Percentiles rank a stretch among this genome's conserved stretches.
Conservation (phyloP, 2,888 invertebrate species). For the Rhyacophila evoluta region DNA sequence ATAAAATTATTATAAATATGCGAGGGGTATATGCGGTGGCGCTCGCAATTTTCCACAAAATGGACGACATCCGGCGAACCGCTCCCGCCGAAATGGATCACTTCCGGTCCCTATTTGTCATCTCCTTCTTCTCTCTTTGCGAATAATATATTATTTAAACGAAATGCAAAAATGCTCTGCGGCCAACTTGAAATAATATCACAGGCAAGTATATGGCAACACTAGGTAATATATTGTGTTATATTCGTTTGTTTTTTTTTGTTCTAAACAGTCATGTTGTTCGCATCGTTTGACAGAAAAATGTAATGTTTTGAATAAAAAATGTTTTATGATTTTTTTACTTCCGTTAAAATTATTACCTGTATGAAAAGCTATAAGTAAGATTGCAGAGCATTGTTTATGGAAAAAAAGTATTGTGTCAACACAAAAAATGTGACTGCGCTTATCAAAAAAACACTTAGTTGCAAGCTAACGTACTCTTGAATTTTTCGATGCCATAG, state of each 20-base stretch:
- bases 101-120: slow-evolving; percentile 70
- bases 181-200: slow-evolving; percentile 16
- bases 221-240: neutral
- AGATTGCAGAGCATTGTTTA: too few relatives aligned
- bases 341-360: too few relatives aligned
- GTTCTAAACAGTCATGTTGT: neutral
- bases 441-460: too few relatives aligned
- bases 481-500: too few relatives aligned
- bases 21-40: slow-evolving; percentile 35
- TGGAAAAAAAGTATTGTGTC: too few relatives aligned
- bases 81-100: slow-evolving; percentile 71
- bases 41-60: slow-evolving; percentile 63
- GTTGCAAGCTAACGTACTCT: too few relatives aligned
- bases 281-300: neutral
- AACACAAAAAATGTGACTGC: too few relatives aligned
- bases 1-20: slow-evolving; percentile 40
- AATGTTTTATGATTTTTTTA: slow-evolving; percentile 12
- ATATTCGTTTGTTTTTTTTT: neutral
- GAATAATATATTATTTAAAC: slow-evolving; percentile 39
- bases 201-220: neutral
- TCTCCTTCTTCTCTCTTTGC: slow-evolving; percentile 58
- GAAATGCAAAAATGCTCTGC: slow-evolving; percentile 33
- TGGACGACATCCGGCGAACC: slow-evolving; percentile 69
- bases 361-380: too few relatives aligned
- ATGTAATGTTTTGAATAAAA: slow-evolving; percentile 6